Evolutionary conservation across 2,113 vertebrate genomes (phyloP).

Genomic region (Marcusenius ussheri): DNA sequence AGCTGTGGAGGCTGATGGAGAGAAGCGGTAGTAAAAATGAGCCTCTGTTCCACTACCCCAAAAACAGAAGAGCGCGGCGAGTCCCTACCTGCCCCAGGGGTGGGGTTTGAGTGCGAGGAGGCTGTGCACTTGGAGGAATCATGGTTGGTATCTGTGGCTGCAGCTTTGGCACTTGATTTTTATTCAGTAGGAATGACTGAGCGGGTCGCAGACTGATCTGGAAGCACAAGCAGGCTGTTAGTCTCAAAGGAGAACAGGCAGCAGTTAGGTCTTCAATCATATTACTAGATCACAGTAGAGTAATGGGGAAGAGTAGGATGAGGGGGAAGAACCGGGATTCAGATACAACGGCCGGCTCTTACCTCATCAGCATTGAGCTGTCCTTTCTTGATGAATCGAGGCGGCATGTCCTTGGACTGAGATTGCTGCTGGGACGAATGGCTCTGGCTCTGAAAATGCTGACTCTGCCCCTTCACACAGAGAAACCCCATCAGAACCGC

Average conservation of each 20-base stretch:
- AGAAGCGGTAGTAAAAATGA: background rate
- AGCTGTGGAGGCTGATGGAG: constrained; percentile 81
- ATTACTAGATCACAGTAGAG: constrained; percentile 91
- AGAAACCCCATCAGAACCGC: background rate
- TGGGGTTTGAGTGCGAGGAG: constrained; percentile 91
- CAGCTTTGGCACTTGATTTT: constrained; percentile 98
- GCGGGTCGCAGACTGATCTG: constrained; percentile 98
- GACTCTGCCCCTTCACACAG: constrained; percentile 83
- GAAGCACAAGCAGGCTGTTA: background rate
- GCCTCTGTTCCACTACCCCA: too few species aligned
- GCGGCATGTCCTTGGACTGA: constrained; percentile 96
- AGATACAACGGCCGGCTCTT: constrained; percentile 35
- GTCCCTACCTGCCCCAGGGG: constrained; percentile 86
- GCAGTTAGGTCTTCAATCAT: constrained; percentile 70
- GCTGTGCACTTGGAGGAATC: constrained; percentile 94
- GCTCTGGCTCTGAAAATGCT: constrained; percentile 98
- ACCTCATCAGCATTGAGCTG: constrained; percentile 98
- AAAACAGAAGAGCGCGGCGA: background rate
- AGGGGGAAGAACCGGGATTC: background rate
- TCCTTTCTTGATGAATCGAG: constrained; percentile 98
- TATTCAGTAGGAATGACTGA: constrained; percentile 95
- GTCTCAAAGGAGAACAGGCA: background rate
- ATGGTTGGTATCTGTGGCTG: constrained; percentile 92
- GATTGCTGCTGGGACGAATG: constrained; percentile 89
- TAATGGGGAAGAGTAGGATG: constrained; percentile 49